phyloP scores from a whole-genome alignment of 2,113 vertebrate genomes.

The Xiphorhynchus elegans region DNA sequence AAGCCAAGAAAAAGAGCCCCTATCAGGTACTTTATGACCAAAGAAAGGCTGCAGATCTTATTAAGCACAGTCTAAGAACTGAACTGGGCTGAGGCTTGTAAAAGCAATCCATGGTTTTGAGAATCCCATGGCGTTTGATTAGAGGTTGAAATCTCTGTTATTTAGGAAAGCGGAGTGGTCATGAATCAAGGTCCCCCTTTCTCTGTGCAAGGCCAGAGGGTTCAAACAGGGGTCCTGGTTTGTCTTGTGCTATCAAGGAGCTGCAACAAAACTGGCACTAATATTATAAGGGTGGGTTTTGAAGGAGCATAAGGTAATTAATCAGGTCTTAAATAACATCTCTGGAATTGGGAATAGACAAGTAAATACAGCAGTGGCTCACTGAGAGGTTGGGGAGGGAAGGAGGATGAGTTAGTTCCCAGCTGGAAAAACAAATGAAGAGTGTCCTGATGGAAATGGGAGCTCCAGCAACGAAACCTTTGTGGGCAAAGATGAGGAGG shows the following conservation, averaged over 20 bases:
- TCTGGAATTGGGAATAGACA: background rate
- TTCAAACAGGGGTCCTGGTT: background rate
- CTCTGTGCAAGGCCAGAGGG: background rate
- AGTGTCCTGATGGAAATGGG: background rate
- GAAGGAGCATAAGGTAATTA: background rate
- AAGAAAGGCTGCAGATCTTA: background rate
- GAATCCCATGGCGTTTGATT: background rate
- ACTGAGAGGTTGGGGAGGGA: background rate
- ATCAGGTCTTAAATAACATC: background rate
- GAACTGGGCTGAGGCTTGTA: constrained; percentile 1
- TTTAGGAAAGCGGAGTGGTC: background rate
- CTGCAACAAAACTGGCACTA: background rate
- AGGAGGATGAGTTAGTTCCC: background rate
- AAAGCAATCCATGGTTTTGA: background rate
- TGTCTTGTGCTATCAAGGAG: background rate
- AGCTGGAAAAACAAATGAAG: background rate
- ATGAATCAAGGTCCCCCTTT: background rate
- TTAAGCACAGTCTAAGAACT: background rate
- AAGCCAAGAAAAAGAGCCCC: background rate
- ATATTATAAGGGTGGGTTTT: background rate
- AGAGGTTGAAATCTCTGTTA: background rate
- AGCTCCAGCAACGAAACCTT: background rate
- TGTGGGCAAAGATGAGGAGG: background rate
- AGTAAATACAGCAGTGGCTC: background rate
- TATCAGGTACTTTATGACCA: background rate